These are phyloP conservation scores for Micromesistius poutassou DNA, from an alignment of 2,797 vertebrate genomes.

Conservation along the genomic window DNA sequence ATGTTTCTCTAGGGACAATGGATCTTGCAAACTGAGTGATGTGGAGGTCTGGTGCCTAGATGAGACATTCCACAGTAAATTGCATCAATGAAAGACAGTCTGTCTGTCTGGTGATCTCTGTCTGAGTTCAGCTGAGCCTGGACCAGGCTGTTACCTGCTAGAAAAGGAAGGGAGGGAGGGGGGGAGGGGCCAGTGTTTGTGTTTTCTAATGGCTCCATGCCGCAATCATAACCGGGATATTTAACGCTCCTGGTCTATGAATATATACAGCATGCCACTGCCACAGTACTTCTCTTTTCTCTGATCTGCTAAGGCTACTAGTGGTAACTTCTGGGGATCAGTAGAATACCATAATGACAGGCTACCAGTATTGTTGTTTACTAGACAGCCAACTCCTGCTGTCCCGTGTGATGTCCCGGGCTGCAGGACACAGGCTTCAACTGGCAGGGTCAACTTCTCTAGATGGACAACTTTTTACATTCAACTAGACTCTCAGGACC, in stretches of 20 bases:
- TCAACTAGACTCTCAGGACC: background rate
- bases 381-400: background rate
- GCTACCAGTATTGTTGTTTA: background rate
- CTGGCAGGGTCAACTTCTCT: background rate
- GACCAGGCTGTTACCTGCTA: too few species aligned
- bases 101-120: background rate
- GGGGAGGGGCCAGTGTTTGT: background rate
- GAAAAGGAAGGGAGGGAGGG: too few species aligned
- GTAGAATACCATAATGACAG: background rate
- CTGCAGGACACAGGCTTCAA: background rate
- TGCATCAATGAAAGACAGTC: background rate
- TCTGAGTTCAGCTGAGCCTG: too few species aligned
- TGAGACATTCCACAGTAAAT: background rate
- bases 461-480: background rate
- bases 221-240: background rate
- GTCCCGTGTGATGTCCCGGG: background rate
- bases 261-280: too few species aligned
- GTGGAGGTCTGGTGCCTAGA: background rate
- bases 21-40: background rate
- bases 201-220: background rate
- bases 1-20: background rate
- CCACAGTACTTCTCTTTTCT: background rate
- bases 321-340: background rate
- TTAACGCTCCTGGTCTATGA: too few species aligned
- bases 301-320: background rate